Base-by-base conservation (phyloP, 1,140 invertebrate genomes). In the Trichonephila clavata region DNA sequence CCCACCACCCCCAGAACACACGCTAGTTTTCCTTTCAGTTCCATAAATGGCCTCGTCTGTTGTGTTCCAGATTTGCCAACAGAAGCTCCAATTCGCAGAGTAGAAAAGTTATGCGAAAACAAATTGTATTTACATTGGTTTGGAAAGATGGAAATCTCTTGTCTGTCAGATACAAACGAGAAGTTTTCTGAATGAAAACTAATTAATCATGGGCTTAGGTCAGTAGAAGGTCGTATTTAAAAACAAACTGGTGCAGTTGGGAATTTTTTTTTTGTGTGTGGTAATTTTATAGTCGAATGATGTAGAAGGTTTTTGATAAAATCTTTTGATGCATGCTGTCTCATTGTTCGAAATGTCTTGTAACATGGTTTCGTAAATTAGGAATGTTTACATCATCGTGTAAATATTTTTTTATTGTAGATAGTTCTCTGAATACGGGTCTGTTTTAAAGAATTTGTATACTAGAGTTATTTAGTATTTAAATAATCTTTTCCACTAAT, bases 11-110 rank as follows among this genome's bases (percentile, higher is more conserved):
- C 65, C 65, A 21, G 24, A 68, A 68, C 24, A 24, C 65, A 24
- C 65, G 65, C 65, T 14, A 68, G 65, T 27, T 68, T 68, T 68
- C 65, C 65, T 68, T 27, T 68, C 65, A n/a, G n/a, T 68, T 24
- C 65, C 63, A 68, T n/a, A 68, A 68, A 68, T 68, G n/a, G 65
- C 65, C 65, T 68, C 65, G 24, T 68, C n/a, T 68, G 65, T 13
- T 68, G 24, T 27, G 65, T 68, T 68, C 21, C 65, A 24, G 65
- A 8, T 68, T 68, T 68, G n/a, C 65, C 65, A 68, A 14, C 21
- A 68, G 65, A 68, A 27, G 65, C 24, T 68, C 65, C 24, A 13
- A n/a, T 27, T 68, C 65, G 65, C 65, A n/a, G 65, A 68, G 65
- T 68, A 24, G n/a, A 68, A 24, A 24, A 14, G 65, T 68, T 24